These are phyloP conservation scores for Trematomus loennbergii DNA, from an alignment of 2,113 vertebrate genomes.

Conservation along the genomic window DNA sequence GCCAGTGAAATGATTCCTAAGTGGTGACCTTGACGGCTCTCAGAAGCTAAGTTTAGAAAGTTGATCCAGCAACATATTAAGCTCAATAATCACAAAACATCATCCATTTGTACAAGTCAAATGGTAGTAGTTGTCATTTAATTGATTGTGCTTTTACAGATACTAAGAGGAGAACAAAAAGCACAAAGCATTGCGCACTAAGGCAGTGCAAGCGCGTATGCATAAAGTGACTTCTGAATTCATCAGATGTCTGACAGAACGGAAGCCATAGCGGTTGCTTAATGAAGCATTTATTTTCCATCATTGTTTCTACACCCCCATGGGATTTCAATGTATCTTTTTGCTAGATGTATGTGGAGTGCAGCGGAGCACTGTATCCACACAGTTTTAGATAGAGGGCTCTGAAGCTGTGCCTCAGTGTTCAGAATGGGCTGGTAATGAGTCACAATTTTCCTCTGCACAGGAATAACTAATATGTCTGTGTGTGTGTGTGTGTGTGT, in stretches of 20 bases:
- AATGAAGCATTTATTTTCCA: constrained; percentile 69
- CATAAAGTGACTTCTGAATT: constrained; percentile 35
- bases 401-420: constrained; percentile 50
- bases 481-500: not conserved
- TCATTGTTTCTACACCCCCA: constrained; percentile 47
- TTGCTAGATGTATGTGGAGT: constrained; percentile 66
- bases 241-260: constrained; percentile 47
- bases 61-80: not conserved
- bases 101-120: not conserved
- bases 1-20: not conserved
- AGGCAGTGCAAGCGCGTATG: not conserved
- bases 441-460: constrained; percentile 57
- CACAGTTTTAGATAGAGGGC: constrained; percentile 60
- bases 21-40: constrained; percentile 1
- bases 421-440: constrained; percentile 57
- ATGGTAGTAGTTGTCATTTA: not conserved
- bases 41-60: not conserved
- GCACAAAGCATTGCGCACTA: not conserved
- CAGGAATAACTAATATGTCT: constrained; percentile 39
- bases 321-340: constrained; percentile 60
- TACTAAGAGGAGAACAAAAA: constrained; percentile 1
- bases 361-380: constrained; percentile 47
- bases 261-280: constrained; percentile 54
- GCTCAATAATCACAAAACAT: constrained; percentile 12
- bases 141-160: not conserved